phyloP scores from a whole-genome alignment of 1,140 invertebrate genomes.

The Hesperophylax magnus region DNA sequence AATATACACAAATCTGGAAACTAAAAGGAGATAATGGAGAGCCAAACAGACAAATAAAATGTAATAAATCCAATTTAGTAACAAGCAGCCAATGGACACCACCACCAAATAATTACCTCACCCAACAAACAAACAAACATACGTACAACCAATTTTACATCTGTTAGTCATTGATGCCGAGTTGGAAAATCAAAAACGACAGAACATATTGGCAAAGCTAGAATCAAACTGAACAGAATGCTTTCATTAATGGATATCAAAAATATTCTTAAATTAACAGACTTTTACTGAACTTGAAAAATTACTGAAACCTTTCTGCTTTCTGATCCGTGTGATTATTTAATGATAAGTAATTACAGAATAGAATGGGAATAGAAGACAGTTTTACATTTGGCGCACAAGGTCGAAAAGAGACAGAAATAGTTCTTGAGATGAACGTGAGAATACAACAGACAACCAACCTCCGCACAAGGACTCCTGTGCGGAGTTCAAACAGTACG shows the following conservation, averaged over 20 bases:
- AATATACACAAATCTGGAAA: conserved; percentile 26
- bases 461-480: too few species aligned
- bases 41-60: conserved; percentile 36
- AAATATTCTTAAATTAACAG: too few species aligned
- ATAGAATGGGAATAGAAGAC: background rate
- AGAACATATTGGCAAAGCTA: conserved; percentile 4
- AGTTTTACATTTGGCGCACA: conserved; percentile 6
- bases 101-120: conserved; percentile 1
- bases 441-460: background rate
- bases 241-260: background rate
- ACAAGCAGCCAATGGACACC: conserved; percentile 28
- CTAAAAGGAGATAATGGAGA: conserved; percentile 24
- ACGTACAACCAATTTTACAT: background rate
- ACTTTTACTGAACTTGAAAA: too few species aligned
- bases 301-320: too few species aligned
- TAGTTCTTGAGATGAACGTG: background rate
- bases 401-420: background rate
- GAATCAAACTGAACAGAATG: background rate
- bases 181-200: conserved; percentile 4
- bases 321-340: too few species aligned
- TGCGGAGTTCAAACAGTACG: too few species aligned
- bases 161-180: background rate
- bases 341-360: background rate
- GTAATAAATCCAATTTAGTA: conserved; percentile 20
- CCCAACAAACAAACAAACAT: background rate